Conservation (phyloP, 2,797 vertebrate species). For the Anniella stebbinsi region DNA sequence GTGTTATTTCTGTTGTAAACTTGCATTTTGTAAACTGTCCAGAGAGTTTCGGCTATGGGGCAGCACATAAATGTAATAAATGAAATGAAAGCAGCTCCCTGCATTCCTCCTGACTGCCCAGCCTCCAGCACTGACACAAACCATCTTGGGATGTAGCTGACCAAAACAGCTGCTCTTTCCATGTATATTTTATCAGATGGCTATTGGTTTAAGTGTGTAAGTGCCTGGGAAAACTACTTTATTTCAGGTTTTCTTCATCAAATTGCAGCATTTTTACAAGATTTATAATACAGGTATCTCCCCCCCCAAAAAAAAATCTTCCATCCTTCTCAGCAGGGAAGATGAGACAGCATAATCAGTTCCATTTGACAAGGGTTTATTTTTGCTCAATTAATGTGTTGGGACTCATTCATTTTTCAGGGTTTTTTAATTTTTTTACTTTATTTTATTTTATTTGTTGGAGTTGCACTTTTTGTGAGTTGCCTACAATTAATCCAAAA, state of each 20-base stretch:
- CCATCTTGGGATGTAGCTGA: too few species aligned
- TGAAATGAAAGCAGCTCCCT: neutral
- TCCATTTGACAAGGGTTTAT: constrained; percentile 41
- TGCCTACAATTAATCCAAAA: constrained; percentile 67
- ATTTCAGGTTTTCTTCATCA: constrained; percentile 4
- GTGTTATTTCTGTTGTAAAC: too few species aligned
- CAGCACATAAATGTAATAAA: too few species aligned
- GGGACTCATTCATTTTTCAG: constrained; percentile 63
- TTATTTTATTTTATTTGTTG: constrained; percentile 45
- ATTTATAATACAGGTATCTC: constrained; percentile 29
- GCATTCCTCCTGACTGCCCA: neutral
- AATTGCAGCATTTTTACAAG: constrained; percentile 42
- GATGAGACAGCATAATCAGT: constrained; percentile 43
- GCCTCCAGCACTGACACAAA: neutral
- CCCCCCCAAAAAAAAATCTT: constrained; percentile 41
- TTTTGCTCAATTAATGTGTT: constrained; percentile 52
- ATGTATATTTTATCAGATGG: neutral
- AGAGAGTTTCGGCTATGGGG: too few species aligned
- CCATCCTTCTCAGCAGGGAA: constrained; percentile 23
- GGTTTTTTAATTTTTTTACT: neutral
- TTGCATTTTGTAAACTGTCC: too few species aligned
- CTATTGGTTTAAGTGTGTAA: neutral
- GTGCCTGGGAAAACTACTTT: constrained; percentile 26
- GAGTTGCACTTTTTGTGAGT: constrained; percentile 60
- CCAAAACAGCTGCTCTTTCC: neutral